phyloP scores from a whole-genome alignment of 37 sponge, comb jelly and placozoan species.

The Beroe ovata region DNA sequence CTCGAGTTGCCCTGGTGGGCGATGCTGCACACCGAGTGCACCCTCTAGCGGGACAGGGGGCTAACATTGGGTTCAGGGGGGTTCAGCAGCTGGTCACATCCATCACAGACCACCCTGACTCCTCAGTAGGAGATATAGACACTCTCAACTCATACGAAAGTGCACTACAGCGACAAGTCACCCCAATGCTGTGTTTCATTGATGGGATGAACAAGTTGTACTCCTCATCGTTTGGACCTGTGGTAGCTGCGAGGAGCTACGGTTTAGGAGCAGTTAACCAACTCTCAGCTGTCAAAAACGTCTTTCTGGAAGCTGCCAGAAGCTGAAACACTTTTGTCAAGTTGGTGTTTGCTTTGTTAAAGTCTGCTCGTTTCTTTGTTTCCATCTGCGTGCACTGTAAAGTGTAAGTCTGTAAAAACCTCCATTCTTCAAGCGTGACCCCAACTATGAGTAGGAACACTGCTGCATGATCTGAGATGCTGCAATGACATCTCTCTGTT shows the following conservation, averaged over 20 bases:
- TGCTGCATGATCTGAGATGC: too few relatives aligned
- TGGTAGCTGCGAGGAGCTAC: conserved; percentile 26
- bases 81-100: conserved; percentile 61
- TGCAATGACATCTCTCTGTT: too few relatives aligned
- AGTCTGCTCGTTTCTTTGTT: too few relatives aligned
- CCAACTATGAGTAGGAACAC: too few relatives aligned
- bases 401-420: too few relatives aligned
- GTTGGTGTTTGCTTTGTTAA: too few relatives aligned
- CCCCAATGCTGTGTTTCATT: conserved; percentile 47
- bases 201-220: conserved; percentile 29
- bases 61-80: conserved; percentile 80
- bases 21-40: conserved; percentile 83
- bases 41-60: conserved; percentile 81
- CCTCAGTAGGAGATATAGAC: not conserved
- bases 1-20: conserved; percentile 78
- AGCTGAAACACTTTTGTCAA: not conserved
- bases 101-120: not conserved
- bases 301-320: not conserved
- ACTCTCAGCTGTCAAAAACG: not conserved
- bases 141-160: conserved; percentile 31
- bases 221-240: not conserved
- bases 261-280: conserved; percentile 18
- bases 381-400: too few relatives aligned
- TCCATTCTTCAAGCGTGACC: too few relatives aligned
- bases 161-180: conserved; percentile 8